These are phyloP conservation scores for Trachelus iudaicus DNA, from an alignment of 2,888 invertebrate species.

Conservation along the genomic window DNA sequence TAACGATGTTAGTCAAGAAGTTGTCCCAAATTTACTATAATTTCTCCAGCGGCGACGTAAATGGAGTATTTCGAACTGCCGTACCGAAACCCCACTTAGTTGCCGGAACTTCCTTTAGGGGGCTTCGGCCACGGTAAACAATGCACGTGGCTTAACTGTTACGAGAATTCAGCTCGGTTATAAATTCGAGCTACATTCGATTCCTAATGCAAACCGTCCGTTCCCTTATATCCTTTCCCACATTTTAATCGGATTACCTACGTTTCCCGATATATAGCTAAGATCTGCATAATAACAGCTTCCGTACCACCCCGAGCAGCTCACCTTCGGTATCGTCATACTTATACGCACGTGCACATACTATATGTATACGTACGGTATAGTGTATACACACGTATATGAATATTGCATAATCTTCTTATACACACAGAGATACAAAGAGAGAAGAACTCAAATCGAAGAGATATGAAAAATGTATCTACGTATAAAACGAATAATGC, in stretches of 20 bases:
- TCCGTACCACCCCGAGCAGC: background rate
- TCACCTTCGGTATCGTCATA: background rate
- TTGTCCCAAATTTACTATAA: background rate
- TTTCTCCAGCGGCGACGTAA: background rate
- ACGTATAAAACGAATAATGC: background rate
- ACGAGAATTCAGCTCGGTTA: background rate
- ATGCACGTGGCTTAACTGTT: background rate
- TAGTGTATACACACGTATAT: background rate
- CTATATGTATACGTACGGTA: background rate
- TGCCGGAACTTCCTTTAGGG: slow-evolving; percentile 8
- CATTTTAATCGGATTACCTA: slow-evolving; percentile 48
- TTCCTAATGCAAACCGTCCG: background rate
- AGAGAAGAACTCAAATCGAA: background rate
- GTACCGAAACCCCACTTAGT: slow-evolving; percentile 4
- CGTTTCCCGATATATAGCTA: slow-evolving; percentile 36
- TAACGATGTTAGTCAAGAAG: background rate
- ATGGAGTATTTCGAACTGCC: background rate
- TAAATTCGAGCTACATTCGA: background rate
- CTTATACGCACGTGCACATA: background rate
- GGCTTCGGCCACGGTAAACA: background rate
- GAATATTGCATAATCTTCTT: background rate
- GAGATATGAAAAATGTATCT: background rate
- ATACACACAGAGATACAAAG: background rate
- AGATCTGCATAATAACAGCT: slow-evolving; percentile 39
- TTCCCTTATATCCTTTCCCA: slow-evolving; percentile 34